Evolutionary conservation across 2,113 vertebrate species (phyloP).

Genomic region (Nibea albiflora): DNA sequence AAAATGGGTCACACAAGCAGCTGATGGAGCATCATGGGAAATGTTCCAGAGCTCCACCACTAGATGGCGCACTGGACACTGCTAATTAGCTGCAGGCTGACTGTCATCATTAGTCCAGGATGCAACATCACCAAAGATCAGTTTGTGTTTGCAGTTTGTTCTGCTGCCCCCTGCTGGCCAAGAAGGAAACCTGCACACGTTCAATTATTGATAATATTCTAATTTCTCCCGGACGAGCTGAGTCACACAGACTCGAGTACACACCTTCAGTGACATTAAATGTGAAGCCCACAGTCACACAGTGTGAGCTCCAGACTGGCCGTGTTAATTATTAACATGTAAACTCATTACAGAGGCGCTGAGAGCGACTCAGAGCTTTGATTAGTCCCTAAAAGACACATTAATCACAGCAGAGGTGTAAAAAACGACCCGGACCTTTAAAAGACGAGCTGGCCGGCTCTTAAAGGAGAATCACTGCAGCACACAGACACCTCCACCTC

Average conservation of each 20-base stretch:
- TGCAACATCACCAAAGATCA: background rate
- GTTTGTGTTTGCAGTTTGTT: too few species aligned
- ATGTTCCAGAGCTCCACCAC: background rate
- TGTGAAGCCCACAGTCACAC: slow-evolving; percentile 10
- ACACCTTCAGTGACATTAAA: slow-evolving; percentile 12
- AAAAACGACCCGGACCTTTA: background rate
- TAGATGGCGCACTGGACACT: slow-evolving; percentile 45
- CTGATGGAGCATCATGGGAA: background rate
- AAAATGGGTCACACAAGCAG: background rate
- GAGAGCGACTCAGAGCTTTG: background rate
- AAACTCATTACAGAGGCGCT: background rate
- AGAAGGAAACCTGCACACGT: too few species aligned
- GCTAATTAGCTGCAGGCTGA: background rate
- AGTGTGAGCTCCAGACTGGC: background rate
- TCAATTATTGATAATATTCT: too few species aligned
- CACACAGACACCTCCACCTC: background rate
- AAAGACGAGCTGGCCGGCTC: background rate
- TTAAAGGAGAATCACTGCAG: too few species aligned
- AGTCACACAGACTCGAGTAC: background rate
- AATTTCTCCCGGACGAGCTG: background rate
- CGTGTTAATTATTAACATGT: slow-evolving; percentile 38
- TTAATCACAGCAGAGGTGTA: background rate
- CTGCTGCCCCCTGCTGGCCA: too few species aligned
- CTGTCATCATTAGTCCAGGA: background rate
- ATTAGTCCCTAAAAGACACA: background rate